A percentile compares a stretch with the other conserved stretches of the same genome.
Evolutionary conservation across 64 coral and sea anemone genomes (phyloP).

Genomic region (Anthopleura sola): DNA sequence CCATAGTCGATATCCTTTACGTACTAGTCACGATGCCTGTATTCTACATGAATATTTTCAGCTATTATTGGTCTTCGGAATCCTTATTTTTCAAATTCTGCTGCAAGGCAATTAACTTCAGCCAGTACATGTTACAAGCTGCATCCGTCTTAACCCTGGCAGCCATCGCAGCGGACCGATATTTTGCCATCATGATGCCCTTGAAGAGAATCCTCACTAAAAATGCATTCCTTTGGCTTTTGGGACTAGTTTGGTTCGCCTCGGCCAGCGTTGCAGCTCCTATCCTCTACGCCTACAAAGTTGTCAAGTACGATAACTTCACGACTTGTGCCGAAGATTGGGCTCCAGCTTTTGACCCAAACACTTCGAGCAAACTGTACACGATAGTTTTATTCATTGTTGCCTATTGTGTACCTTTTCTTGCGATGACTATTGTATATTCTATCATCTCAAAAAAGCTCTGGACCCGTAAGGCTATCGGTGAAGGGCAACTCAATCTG

Average conservation of each 20-base stretch:
- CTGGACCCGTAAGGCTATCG: slow-evolving; percentile 23
- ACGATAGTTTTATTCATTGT: slow-evolving; percentile 32
- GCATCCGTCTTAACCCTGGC: slow-evolving; percentile 44
- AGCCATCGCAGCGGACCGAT: slow-evolving; percentile 54
- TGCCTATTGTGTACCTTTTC: slow-evolving; percentile 34
- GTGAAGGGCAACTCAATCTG: background rate
- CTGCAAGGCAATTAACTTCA: slow-evolving; percentile 48
- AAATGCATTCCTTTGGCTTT: slow-evolving; percentile 18
- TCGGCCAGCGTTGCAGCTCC: slow-evolving; percentile 30
- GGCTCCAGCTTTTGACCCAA: slow-evolving; percentile 16
- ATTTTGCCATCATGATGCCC: slow-evolving; percentile 56
- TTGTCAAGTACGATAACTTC: background rate
- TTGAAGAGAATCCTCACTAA: slow-evolving; percentile 42
- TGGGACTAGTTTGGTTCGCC: slow-evolving; percentile 31
- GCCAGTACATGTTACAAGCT: slow-evolving; percentile 32
- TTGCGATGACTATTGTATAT: slow-evolving; percentile 37
- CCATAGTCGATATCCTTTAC: slow-evolving; percentile 47
- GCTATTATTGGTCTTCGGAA: background rate
- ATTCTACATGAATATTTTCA: slow-evolving; percentile 29
- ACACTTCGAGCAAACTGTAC: slow-evolving; percentile 15
- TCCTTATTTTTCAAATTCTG: slow-evolving; percentile 4
- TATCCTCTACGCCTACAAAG: slow-evolving; percentile 21
- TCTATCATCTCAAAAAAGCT: slow-evolving; percentile 39
- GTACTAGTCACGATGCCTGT: slow-evolving; percentile 18
- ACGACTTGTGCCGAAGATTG: slow-evolving; percentile 32